phyloP scores from a whole-genome alignment of 2,888 invertebrate species.

The Tenthredo scrophulariae region DNA sequence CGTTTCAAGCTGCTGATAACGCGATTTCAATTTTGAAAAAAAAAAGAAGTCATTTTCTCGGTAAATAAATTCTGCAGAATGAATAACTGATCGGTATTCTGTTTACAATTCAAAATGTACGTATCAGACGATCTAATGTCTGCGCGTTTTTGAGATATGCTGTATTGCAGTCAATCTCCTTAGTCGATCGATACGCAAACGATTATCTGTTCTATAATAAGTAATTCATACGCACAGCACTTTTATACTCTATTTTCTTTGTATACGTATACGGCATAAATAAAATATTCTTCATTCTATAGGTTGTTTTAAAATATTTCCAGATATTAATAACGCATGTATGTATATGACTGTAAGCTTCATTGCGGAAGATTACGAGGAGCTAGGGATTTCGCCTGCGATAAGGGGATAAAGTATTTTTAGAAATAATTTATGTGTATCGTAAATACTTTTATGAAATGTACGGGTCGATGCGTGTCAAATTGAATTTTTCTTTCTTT shows the following conservation, averaged over 20 bases:
- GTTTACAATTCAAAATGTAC: neutral
- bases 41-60: neutral
- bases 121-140: neutral
- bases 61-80: neutral
- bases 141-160: neutral
- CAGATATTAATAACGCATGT: neutral
- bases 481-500: no score
- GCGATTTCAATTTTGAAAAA: neutral
- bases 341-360: neutral
- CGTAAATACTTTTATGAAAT: conserved; percentile 2
- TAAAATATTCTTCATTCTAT: neutral
- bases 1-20: neutral
- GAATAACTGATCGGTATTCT: neutral
- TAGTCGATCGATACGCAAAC: conserved; percentile 22
- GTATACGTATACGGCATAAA: neutral
- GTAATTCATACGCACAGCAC: conserved; percentile 6
- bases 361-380: conserved; percentile 4
- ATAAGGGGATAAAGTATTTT: conserved; percentile 9
- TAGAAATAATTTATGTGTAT: neutral
- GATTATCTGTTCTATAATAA: conserved; percentile 5
- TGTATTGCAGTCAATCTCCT: neutral
- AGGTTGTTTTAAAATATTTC: neutral
- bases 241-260: neutral
- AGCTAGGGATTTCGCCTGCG: neutral
- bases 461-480: neutral